Base-by-base conservation (phyloP, 2,888 invertebrate genomes). In the Seladonia tumulorum region DNA sequence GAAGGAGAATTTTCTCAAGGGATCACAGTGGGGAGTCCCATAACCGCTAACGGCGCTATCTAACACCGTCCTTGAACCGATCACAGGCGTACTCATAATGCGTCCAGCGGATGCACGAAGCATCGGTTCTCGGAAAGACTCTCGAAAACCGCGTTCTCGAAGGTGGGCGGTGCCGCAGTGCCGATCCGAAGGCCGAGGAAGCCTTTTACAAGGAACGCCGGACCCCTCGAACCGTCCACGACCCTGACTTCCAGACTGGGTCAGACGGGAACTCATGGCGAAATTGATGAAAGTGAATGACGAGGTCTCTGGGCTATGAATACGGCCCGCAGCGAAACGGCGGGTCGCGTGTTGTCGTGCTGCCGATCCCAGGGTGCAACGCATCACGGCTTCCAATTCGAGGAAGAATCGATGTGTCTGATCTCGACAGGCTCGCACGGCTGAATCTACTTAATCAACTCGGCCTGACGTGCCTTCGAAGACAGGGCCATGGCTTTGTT, bases 121-220 rank as follows among this genome's bases (percentile, higher is more conserved):
- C 35, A 73, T 80, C 85, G 86, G 83, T 92, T 92, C 92, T 84
- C 79, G 78, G 91, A 92, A 93, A 85, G 86, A 78, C 83, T 87
- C 87, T 88, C 89, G 86, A 89, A 88, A 91, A 88, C 85, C 82
- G 86, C 87, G 82, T 86, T 83, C 66, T 79, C 87, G 85, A 84
- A 78, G 84, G 84, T 90, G 87, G 88, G 88, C 91, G 87, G 53
- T 89, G 87, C 75, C 88, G 78, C 22, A 63, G 76, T 79, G 82
- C 71, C 60, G 76, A 73, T 49, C 68, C 77, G 87, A 90, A 90
- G 89, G 88, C 85, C 87, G 81, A 76, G 87, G 78, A 22, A 68
- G 35, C 39, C 78, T 83, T 87, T 83, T 88, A 87, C 88, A 83
- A 85, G 85, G 89, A 89, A 88, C 66, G 63, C 39, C 39, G 77